Percentiles rank a stretch among this genome's conserved stretches.
These are phyloP conservation scores for Emydura subglobosa DNA, from an alignment of 2,113 vertebrate genomes.

Conservation along the genomic window DNA sequence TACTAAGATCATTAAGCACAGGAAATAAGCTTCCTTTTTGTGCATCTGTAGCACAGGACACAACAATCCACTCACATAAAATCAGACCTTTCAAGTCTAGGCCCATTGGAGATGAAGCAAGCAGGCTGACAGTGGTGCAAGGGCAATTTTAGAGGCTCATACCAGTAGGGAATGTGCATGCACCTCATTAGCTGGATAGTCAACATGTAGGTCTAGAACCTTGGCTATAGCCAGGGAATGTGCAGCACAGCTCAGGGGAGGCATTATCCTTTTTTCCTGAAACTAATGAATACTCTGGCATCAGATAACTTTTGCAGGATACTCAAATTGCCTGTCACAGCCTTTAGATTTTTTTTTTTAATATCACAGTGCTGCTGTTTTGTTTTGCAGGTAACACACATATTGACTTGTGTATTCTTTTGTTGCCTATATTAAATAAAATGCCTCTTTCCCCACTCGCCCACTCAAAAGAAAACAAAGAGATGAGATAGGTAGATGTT, in stretches of 20 bases:
- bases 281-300: neutral
- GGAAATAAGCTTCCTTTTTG: accelerated
- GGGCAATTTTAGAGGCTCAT: neutral
- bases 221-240: neutral
- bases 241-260: neutral
- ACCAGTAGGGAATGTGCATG: neutral
- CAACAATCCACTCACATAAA: neutral
- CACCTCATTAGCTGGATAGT: neutral
- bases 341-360: neutral
- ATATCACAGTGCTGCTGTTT: neutral
- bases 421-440: slow-evolving; percentile 41
- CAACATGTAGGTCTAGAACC: neutral
- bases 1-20: accelerated
- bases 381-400: slow-evolving; percentile 26
- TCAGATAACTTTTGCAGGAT: slow-evolving; percentile 26
- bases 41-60: neutral
- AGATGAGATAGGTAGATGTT: slow-evolving; percentile 22
- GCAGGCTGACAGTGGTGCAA: neutral
- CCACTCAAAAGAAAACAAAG: neutral
- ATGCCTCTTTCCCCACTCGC: neutral
- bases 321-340: neutral
- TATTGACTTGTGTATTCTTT: neutral
- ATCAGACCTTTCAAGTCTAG: neutral
- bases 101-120: accelerated
- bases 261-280: neutral